Percentiles rank a stretch among this genome's conserved stretches.
Evolutionary conservation across 2,888 invertebrate species (phyloP).

Genomic region (Mesorhabditis belari): DNA sequence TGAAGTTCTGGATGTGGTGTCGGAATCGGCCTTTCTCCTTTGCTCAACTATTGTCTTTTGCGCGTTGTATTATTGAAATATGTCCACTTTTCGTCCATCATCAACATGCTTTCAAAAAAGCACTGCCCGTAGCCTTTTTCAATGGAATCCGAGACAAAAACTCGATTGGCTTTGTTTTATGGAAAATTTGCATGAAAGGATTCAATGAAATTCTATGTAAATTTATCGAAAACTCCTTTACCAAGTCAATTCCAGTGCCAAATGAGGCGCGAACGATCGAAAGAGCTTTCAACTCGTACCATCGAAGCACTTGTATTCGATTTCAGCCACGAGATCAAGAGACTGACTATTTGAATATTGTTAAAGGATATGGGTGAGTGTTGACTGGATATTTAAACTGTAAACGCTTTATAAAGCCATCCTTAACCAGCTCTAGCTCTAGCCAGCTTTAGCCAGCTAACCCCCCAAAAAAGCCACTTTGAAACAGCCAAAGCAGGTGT

Average conservation of each 20-base stretch:
- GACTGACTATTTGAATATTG: slow-evolving; percentile 51
- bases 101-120: slow-evolving; percentile 48
- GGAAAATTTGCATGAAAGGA: background rate
- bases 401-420: no score
- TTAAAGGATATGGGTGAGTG: slow-evolving; percentile 49
- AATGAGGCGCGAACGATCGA: slow-evolving; percentile 43
- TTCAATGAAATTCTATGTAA: background rate
- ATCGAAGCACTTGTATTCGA: slow-evolving; percentile 53
- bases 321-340: slow-evolving; percentile 52
- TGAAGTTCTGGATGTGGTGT: no score
- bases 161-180: slow-evolving; percentile 46
- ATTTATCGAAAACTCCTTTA: background rate
- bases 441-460: no score
- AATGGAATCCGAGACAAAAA: slow-evolving; percentile 48
- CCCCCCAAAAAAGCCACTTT: no score
- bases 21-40: no score
- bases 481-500: no score
- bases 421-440: no score
- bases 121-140: slow-evolving; percentile 47
- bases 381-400: background rate
- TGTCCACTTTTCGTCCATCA: background rate
- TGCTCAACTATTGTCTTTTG: slow-evolving; percentile 1
- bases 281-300: slow-evolving; percentile 44
- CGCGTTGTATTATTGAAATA: background rate
- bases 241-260: slow-evolving; percentile 24